These are phyloP conservation scores for Nerophis lumbriciformis DNA, from an alignment of 2,113 vertebrate species.

Conservation along the genomic window DNA sequence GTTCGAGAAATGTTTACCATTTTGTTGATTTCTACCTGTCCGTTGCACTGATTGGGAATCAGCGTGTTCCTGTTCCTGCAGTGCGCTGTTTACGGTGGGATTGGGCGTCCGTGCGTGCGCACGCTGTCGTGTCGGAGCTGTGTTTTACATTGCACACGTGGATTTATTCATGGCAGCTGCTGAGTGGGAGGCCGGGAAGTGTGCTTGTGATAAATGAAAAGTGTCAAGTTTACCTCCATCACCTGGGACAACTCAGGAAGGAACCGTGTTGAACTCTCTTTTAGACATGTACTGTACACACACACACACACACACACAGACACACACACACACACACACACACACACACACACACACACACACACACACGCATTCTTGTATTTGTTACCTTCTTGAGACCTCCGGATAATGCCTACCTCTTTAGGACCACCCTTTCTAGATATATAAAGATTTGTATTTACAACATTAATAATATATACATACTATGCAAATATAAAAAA, in stretches of 20 bases:
- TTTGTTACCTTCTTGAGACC: no score
- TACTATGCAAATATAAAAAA: no score
- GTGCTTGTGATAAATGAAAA: constrained; percentile 17
- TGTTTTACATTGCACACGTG: constrained; percentile 19
- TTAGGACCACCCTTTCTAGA: no score
- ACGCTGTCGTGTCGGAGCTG: background rate
- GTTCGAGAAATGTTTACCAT: constrained; percentile 18
- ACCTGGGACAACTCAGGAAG: constrained; percentile 9
- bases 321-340: no score
- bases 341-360: no score
- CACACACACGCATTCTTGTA: no score
- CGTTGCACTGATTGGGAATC: constrained; percentile 7
- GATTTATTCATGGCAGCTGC: background rate
- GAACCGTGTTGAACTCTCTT: background rate
- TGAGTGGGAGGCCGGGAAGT: constrained; percentile 5
- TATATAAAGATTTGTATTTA: no score
- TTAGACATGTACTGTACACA: no score
- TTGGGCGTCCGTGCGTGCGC: background rate
- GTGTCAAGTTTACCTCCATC: constrained; percentile 8
- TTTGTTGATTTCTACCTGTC: background rate
- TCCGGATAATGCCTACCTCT: no score
- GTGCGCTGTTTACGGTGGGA: background rate
- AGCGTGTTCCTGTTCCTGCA: constrained; percentile 6
- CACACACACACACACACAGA: no score
- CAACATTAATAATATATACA: no score